Evolutionary conservation across 2,113 vertebrate species (phyloP), one percentile per base, ranked within the genome.

Genomic region (Rana temporaria): DNA sequence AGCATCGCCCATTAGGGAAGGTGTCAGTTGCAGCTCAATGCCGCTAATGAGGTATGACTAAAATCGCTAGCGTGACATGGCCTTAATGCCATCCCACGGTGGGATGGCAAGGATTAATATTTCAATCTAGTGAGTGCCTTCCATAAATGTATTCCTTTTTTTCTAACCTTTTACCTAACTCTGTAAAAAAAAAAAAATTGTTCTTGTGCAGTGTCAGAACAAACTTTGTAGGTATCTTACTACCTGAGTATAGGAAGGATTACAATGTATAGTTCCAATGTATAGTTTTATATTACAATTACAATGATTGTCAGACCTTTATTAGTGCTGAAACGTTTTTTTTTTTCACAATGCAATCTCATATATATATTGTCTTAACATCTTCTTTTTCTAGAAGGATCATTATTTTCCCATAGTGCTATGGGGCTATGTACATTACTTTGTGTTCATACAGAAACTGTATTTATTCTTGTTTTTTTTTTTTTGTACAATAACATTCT

Each of bases 391-490:
- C 93, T 94, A 94, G 94, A 94, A 95, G 94, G 93, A 93, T 94
- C 65, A 91, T 92, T 93, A 93, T 94, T 95, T 30, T 95, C 93
- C 94, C 94, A 95, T 95, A 92, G 91, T 95, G 93, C 92, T 95
- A 94, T 95, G 94, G 94, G 94, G 90, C 91, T 93, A 90, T 95
- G 94, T 95, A 95, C 93, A 96, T 94, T 97, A 95, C 91, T 30
- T 92, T 86, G 52, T 99, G 96, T 98, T 96, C 90, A 96, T 98
- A 96, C 95, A 93, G 92, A 89, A 96, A 97, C 91, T 95, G 96
- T 99, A 99, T 99, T 99, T 99, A 99, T 99, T 99, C 95, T 82
- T 96, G 97, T 96, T 97, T 96, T 97, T 96, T 94, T 96, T 94
- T 92, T 95, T 88, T 90, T 92, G 86, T 91, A 88, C 90, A 90